These are phyloP conservation scores for Seira musarum DNA, from an alignment of 2,888 invertebrate genomes.

Conservation along the genomic window DNA sequence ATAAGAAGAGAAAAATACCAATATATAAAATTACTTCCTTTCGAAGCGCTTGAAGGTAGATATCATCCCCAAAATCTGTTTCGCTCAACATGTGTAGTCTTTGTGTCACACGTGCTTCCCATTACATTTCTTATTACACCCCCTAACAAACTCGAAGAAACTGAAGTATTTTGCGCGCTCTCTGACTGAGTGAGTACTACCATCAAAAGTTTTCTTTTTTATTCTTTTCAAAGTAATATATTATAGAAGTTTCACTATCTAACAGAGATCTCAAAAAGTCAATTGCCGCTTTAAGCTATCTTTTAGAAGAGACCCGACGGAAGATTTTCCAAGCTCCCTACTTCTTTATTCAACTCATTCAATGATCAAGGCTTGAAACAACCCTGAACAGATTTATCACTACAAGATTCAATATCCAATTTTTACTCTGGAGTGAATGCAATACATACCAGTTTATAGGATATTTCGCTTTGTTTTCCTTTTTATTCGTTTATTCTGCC, in stretches of 20 bases:
- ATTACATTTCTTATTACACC: background rate
- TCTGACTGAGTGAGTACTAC: too few species aligned
- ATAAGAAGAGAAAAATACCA: slow-evolving; percentile 1
- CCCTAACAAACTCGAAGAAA: background rate
- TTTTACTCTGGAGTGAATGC: background rate
- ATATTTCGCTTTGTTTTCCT: background rate
- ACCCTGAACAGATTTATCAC: background rate
- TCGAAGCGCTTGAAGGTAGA: background rate
- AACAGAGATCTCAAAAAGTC: slow-evolving; percentile 33
- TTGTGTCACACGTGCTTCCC: slow-evolving; percentile 13
- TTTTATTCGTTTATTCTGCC: slow-evolving; percentile 17
- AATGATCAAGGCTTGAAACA: too few species aligned
- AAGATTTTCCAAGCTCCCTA: too few species aligned
- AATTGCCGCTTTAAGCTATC: slow-evolving; percentile 23
- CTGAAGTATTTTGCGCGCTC: background rate
- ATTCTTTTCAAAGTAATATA: slow-evolving; percentile 17
- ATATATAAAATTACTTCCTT: slow-evolving; percentile 29
- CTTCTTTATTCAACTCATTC: too few species aligned
- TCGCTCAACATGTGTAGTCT: background rate
- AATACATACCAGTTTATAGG: background rate
- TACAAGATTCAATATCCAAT: background rate
- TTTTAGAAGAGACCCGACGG: slow-evolving; percentile 34
- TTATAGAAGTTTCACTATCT: slow-evolving; percentile 3
- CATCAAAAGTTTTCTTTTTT: background rate
- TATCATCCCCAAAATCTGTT: background rate